Base-by-base conservation (phyloP, 2,797 vertebrate species). In the Mormyrus proboscirostris region DNA sequence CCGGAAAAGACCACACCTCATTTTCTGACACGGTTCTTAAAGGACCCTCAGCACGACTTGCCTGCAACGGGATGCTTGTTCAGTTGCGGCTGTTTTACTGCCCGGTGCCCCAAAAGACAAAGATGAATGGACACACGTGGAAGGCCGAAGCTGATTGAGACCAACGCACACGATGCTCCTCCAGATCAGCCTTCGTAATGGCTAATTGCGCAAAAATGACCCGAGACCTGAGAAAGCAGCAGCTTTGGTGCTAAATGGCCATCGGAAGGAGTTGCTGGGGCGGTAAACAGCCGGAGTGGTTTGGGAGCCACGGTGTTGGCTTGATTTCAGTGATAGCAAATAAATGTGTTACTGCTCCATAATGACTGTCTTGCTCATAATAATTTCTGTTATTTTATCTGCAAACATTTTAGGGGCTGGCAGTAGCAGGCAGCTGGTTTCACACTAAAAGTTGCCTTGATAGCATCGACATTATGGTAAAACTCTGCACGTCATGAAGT, bases 351-450 rank as follows among this genome's bases (percentile, higher is more conserved):
- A 82, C 41, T 82, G 41, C 41, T 82, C 76, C 41, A 82, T 82
- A 82, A 82, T 82, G 76, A 82, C 19, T n/a, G 19, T 44, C 76
- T 82, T 82, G 76, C 41, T 82, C 41, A 82, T 82, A 44, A 82
- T 82, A 82, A 82, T 82, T 47, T 82, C 76, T 82, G 76, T 22
- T 82, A 76, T 76, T 82, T 82, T 82, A 82, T 82, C 76, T 47
- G 38, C 38, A 82, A 82, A 82, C 76, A 82, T 22, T 47, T 47
- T 82, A 47, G 16, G 8, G 38, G 76, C 19, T 82, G 76, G 19
- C 19, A 47, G 76, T 47, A 82, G 41, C 41, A 82, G 41, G 19
- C 76, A 47, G 76, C 41, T 82, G 76, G 76, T 82, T 44, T 82
- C 16, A 9, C 73, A 79, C 38, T 79, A 44, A 79, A 79, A 79